Conservation (phyloP, 2,113 vertebrate genomes). For the Aix galericulata region DNA sequence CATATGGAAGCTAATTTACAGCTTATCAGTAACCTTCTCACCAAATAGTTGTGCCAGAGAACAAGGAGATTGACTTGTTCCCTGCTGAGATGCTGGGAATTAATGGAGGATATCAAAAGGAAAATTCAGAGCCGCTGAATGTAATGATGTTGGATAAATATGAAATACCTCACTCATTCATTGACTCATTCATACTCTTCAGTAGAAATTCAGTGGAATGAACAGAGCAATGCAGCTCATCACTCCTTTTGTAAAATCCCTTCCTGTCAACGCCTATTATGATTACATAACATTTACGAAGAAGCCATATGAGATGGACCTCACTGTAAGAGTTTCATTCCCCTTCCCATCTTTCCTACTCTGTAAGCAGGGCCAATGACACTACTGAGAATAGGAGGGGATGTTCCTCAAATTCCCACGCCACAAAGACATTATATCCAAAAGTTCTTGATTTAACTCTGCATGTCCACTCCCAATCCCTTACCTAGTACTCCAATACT, state of each 20-base stretch:
- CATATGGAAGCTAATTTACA: not conserved
- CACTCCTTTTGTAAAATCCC: not conserved
- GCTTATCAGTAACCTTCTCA: not conserved
- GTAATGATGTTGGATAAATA: not conserved
- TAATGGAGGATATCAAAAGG: conserved; percentile 31
- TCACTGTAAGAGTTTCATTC: not conserved
- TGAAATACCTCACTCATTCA: not conserved
- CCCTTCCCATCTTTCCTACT: not conserved
- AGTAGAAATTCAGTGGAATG: not conserved
- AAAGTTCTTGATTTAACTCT: not conserved
- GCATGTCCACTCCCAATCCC: not conserved
- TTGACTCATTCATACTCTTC: not conserved
- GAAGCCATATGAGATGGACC: not conserved
- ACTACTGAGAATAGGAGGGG: not conserved
- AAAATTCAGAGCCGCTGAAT: conserved; percentile 8
- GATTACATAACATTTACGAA: not conserved
- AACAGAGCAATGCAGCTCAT: not conserved
- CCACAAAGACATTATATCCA: accelerated
- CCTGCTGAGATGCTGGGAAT: conserved; percentile 12
- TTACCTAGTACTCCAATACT: accelerated
- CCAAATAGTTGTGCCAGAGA: conserved; percentile 20
- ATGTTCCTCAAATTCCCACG: not conserved
- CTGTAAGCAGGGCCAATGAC: not conserved
- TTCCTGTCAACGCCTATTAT: not conserved
- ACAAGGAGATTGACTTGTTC: not conserved